Evolutionary conservation across 2,888 invertebrate genomes (phyloP).

Genomic region (Eristalis arbustorum): DNA sequence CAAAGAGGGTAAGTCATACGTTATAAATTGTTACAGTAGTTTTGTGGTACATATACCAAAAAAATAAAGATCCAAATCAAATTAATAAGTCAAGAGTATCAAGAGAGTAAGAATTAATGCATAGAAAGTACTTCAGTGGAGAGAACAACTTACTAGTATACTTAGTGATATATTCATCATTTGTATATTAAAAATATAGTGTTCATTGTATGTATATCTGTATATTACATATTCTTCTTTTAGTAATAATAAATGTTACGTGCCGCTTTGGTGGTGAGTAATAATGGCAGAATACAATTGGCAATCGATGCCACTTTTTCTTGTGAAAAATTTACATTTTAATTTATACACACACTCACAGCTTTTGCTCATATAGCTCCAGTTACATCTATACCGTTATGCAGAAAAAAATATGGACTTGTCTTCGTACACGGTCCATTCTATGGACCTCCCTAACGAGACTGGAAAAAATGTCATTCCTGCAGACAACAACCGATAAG

Average conservation of each 20-base stretch:
- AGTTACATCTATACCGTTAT: neutral
- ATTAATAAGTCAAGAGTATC: neutral
- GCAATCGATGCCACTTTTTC: conserved; percentile 13
- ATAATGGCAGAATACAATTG: conserved; percentile 11
- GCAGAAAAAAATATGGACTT: neutral
- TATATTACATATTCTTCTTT: conserved; percentile 55
- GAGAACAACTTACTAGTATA: conserved; percentile 23
- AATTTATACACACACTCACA: neutral
- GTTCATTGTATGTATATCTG: conserved; percentile 40
- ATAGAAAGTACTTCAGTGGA: conserved; percentile 24
- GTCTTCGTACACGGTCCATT: neutral
- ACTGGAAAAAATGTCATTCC: neutral
- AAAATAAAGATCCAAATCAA: neutral
- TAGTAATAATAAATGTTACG: conserved; percentile 42
- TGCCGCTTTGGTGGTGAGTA: conserved; percentile 42
- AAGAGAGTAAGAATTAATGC: neutral
- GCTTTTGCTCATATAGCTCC: neutral
- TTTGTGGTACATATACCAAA: neutral
- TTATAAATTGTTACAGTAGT: neutral
- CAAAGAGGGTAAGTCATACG: neutral
- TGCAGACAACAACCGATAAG: conserved; percentile 11
- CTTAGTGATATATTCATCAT: conserved; percentile 26
- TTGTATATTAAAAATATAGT: conserved; percentile 66
- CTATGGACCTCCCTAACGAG: neutral
- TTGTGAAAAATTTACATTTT: neutral